phyloP scores from a whole-genome alignment of 2,113 vertebrate genomes.

The human (Homo sapiens) region GRCh38 chr15:43870001-43870500 shows the following conservation, averaged over 20 bases:
- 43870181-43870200: slow-evolving; percentile 23
- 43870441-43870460: too few species aligned
- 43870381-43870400: too few species aligned
- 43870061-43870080: background rate
- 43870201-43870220: slow-evolving; percentile 38
- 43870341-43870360: too few species aligned
- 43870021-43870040: background rate
- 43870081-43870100: background rate
- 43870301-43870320: too few species aligned
- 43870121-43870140: background rate
- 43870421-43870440: too few species aligned
- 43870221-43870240: slow-evolving; percentile 22
- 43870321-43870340: too few species aligned
- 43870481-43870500: too few species aligned
- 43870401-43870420: too few species aligned
- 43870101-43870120: background rate
- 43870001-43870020: background rate
- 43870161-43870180: background rate
- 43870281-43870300: too few species aligned
- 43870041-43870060: background rate
- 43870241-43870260: slow-evolving; percentile 2
- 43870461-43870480: too few species aligned
- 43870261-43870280: background rate
- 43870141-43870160: background rate
- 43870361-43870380: too few species aligned